phyloP scores from a whole-genome alignment of 2,797 vertebrate genomes.

The Thunnus albacares region DNA sequence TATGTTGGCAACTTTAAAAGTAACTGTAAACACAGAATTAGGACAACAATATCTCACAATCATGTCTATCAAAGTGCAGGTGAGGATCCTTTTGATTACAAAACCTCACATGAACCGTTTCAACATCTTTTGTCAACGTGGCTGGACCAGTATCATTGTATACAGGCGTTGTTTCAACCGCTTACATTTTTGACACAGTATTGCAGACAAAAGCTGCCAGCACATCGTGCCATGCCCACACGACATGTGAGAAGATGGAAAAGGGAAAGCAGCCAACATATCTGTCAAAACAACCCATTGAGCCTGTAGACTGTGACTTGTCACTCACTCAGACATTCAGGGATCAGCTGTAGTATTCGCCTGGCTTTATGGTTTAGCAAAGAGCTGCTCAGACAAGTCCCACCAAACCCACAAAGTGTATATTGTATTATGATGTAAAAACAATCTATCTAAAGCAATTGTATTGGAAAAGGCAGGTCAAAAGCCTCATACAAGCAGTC shows the following conservation, averaged over 20 bases:
- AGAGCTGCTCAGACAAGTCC: slow-evolving; percentile 24
- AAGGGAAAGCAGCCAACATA: slow-evolving; percentile 26
- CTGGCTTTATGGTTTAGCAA: background rate
- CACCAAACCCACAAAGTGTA: slow-evolving; percentile 17
- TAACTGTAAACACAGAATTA: background rate
- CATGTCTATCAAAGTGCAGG: background rate
- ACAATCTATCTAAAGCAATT: background rate
- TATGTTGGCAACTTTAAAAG: background rate
- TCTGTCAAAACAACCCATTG: slow-evolving; percentile 52
- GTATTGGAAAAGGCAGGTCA: background rate
- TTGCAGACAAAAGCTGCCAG: slow-evolving; percentile 20
- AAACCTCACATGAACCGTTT: background rate
- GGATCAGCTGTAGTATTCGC: slow-evolving; percentile 48
- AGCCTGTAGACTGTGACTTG: slow-evolving; percentile 28
- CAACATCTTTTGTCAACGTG: background rate
- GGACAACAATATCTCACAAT: background rate
- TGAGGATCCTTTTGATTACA: background rate
- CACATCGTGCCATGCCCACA: background rate
- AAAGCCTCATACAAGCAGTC: too few relatives aligned
- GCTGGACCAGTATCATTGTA: background rate
- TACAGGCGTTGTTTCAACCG: slow-evolving; percentile 24
- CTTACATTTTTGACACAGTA: background rate
- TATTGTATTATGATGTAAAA: background rate
- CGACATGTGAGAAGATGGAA: slow-evolving; percentile 26
- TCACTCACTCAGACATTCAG: slow-evolving; percentile 38